Evolutionary conservation across 2,888 invertebrate species (phyloP).

Genomic region (Neoascia interrupta): DNA sequence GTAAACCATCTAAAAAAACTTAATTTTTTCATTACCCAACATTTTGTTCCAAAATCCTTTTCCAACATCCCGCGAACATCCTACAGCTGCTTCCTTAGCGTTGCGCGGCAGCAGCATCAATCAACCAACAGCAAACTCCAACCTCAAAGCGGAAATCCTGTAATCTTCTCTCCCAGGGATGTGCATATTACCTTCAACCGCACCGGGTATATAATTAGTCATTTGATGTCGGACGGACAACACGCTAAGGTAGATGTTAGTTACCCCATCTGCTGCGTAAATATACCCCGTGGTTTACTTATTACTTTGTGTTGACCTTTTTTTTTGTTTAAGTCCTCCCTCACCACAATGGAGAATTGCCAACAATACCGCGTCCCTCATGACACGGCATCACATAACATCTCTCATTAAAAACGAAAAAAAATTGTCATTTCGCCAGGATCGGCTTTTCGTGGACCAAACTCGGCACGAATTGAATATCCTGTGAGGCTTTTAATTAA

Average conservation of each 20-base stretch:
- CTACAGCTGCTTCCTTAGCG: slow-evolving; percentile 27
- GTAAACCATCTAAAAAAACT: too few species aligned
- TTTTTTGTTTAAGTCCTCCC: slow-evolving; percentile 12
- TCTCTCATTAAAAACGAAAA: too few species aligned
- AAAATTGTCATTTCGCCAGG: slow-evolving; percentile 11
- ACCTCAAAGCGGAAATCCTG: slow-evolving; percentile 50
- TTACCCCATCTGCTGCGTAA: slow-evolving; percentile 16
- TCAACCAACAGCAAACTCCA: slow-evolving; percentile 22
- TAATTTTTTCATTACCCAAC: too few species aligned
- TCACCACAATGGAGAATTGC: slow-evolving; percentile 42
- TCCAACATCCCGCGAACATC: neutral
- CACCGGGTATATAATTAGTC: slow-evolving; percentile 59
- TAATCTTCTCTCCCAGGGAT: slow-evolving; percentile 38
- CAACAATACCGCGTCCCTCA: slow-evolving; percentile 32
- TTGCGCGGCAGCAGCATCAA: neutral
- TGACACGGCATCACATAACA: neutral
- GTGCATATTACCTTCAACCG: slow-evolving; percentile 44
- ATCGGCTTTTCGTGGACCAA: slow-evolving; percentile 18
- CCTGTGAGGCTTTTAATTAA: slow-evolving; percentile 46
- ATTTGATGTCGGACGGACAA: slow-evolving; percentile 40
- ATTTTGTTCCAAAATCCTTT: too few species aligned
- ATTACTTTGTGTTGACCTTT: slow-evolving; percentile 52
- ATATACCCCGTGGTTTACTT: slow-evolving; percentile 32
- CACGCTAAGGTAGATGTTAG: slow-evolving; percentile 24
- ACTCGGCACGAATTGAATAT: slow-evolving; percentile 25